Evolutionary conservation across 1,140 invertebrate species (phyloP), one percentile per base, ranked within the genome.

Genomic region (Pseudobourletiella spinata): DNA sequence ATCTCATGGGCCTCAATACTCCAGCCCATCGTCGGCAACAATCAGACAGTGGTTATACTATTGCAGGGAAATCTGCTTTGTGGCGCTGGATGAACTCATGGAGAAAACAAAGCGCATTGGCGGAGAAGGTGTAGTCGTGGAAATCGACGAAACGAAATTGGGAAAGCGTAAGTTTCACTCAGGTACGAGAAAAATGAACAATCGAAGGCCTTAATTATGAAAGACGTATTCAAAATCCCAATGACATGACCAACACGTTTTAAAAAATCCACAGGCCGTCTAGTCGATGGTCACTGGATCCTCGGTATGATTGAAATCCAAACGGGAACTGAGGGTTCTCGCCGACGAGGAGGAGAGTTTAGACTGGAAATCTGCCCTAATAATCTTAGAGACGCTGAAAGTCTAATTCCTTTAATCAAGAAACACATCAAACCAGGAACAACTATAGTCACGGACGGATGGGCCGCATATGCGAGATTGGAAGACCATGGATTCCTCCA

Each of bases 201-300:
- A n/a, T n/a, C n/a, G n/a, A n/a, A n/a, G n/a, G n/a, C n/a, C n/a
- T n/a, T n/a, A n/a, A n/a, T n/a, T n/a, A n/a, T n/a, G n/a, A n/a
- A n/a, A n/a, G 46, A 25, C 11, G 18, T 25, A 25, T 20, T n/a
- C 6, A 18, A 48, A 8, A 25, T 39, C n/a, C n/a, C 8, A 39
- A n/a, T n/a, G 8, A 39, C 32, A 39, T 11, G n/a, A 39, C 8
- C 32, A 39, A n/a, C 32, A n/a, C 32, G 32, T 39, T 8, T 39
- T 11, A 39, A 39, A 39, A 39, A 39, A 39, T 48, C 8, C 24
- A 32, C 57, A 28, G 72, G 69, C 2, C 61, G 66, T 44, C 20
- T 54, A 0, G 48, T 73, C 1, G 70, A 72, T 46, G 65, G 76
- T 63, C 57, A 74, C 64, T 72, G 76, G 75, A 72, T 77, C 68